phyloP scores from a whole-genome alignment of 2,797 vertebrate species.

The Synaphobranchus kaupii region DNA sequence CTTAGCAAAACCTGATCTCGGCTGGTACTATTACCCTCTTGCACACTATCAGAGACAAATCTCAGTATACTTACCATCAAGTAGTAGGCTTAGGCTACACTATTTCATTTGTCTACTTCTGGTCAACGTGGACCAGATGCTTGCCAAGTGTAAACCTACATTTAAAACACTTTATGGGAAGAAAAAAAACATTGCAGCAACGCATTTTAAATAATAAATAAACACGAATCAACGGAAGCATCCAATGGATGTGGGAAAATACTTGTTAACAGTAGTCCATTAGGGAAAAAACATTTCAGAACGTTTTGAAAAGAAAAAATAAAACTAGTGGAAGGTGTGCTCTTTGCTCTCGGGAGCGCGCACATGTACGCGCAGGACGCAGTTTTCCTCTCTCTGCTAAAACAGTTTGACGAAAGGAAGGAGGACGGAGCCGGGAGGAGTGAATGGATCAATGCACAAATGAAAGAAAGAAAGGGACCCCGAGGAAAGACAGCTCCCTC shows the following conservation, averaged over 20 bases:
- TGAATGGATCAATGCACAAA: conserved; percentile 53
- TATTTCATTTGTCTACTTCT: neutral
- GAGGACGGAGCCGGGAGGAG: conserved; percentile 59
- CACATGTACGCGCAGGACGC: conserved; percentile 50
- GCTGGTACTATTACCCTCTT: neutral
- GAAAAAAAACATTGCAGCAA: neutral
- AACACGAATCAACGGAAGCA: neutral
- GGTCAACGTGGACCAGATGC: neutral
- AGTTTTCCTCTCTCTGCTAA: conserved; percentile 47
- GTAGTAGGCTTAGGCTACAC: too few species aligned
- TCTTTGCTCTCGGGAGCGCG: conserved; percentile 40
- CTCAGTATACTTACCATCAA: neutral
- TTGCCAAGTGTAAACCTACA: neutral
- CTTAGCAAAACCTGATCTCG: neutral
- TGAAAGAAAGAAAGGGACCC: conserved; percentile 36
- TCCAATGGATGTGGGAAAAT: neutral
- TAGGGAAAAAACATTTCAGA: neutral
- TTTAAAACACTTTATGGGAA: neutral
- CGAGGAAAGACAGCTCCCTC: conserved; percentile 36
- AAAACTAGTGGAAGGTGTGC: neutral
- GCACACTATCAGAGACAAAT: neutral
- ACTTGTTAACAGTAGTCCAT: neutral
- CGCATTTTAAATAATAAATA: neutral
- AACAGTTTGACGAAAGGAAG: conserved; percentile 36
- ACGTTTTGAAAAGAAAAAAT: neutral